phyloP scores from a whole-genome alignment of 2,888 invertebrate genomes.

The Hofmannophila pseudospretella region DNA sequence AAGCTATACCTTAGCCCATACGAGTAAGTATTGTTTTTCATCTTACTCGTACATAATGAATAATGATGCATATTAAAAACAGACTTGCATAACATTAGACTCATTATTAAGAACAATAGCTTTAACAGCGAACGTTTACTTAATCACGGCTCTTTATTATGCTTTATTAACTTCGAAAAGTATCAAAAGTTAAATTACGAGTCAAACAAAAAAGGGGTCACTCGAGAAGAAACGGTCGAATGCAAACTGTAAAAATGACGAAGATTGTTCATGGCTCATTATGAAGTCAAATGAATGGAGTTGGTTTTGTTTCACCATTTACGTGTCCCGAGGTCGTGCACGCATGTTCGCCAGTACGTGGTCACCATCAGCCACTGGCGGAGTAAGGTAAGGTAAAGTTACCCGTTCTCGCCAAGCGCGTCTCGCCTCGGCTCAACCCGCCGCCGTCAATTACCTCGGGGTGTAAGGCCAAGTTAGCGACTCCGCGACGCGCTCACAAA shows the following conservation, averaged over 20 bases:
- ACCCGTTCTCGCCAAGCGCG: constrained; percentile 9
- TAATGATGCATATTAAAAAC: no score
- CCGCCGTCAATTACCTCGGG: constrained; percentile 22
- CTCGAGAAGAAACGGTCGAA: constrained; percentile 39
- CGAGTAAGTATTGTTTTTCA: no score
- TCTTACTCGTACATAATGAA: no score
- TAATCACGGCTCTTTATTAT: constrained; percentile 61
- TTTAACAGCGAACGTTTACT: constrained; percentile 52
- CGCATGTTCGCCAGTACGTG: constrained; percentile 27
- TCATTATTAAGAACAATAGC: constrained; percentile 63
- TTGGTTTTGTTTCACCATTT: constrained; percentile 46
- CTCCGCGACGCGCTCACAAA: constrained; percentile 31
- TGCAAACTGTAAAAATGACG: constrained; percentile 60
- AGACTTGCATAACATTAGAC: constrained; percentile 41
- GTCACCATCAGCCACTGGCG: constrained; percentile 18
- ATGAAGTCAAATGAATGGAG: constrained; percentile 62
- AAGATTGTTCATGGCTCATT: constrained; percentile 72
- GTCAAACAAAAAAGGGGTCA: constrained; percentile 53
- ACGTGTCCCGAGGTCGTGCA: constrained; percentile 35
- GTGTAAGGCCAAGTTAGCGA: constrained; percentile 17
- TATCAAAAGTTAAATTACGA: constrained; percentile 56
- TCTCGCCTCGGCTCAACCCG: constrained; percentile 20
- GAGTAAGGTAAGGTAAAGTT: no score
- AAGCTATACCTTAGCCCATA: no score
- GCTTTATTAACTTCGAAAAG: constrained; percentile 56